phyloP scores from a whole-genome alignment of 2,888 invertebrate species.

The Homarus gammarus region DNA sequence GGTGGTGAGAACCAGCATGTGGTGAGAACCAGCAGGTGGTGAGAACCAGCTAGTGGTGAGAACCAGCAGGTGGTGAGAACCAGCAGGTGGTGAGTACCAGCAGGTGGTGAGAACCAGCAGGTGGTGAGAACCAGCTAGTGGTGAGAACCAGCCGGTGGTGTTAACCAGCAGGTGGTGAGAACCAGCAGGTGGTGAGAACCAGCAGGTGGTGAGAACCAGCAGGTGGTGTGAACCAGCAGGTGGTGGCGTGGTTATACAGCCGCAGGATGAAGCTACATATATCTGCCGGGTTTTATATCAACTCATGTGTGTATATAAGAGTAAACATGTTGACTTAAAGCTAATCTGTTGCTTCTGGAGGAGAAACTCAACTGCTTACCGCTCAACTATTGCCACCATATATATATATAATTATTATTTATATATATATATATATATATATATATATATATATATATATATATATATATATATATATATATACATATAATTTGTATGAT shows the following conservation, averaged over 20 bases:
- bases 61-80: too few species aligned
- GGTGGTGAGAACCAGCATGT: too few species aligned
- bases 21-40: too few species aligned
- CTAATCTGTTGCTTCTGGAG: not conserved
- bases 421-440: conserved; percentile 16
- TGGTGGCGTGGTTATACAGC: not conserved
- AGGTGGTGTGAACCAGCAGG: too few species aligned
- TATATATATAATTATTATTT: not conserved
- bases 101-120: too few species aligned
- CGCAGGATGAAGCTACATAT: not conserved
- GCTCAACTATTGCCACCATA: not conserved
- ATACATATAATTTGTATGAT: not conserved
- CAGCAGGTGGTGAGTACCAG: too few species aligned
- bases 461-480: conserved; percentile 20
- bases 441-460: conserved; percentile 20
- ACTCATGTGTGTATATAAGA: not conserved
- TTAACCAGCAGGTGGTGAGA: too few species aligned
- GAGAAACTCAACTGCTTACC: not conserved
- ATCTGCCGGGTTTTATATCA: not conserved
- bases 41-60: too few species aligned
- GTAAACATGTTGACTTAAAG: not conserved
- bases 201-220: too few species aligned
- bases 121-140: too few species aligned
- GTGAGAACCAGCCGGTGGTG: too few species aligned
- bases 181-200: too few species aligned